Conservation (phyloP, 2,113 vertebrate genomes). For the Eidolon helvum region DNA sequence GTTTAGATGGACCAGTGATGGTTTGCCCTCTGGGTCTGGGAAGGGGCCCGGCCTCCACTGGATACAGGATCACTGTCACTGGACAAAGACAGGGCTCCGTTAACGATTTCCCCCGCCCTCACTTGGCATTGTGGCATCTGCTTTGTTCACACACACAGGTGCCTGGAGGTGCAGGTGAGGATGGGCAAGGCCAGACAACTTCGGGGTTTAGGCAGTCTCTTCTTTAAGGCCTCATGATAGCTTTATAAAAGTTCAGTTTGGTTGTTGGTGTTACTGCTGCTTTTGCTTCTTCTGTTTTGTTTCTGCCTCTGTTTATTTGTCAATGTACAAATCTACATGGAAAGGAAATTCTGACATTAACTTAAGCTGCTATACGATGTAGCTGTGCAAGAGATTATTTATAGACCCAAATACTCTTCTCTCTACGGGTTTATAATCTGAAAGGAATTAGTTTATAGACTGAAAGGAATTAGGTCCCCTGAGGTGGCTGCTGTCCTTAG, state of each 20-base stretch:
- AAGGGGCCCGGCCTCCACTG: not conserved
- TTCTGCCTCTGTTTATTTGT: not conserved
- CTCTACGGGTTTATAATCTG: constrained; percentile 26
- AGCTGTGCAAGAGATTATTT: not conserved
- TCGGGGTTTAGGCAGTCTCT: not conserved
- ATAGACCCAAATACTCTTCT: not conserved
- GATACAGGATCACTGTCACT: not conserved
- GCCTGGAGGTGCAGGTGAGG: not conserved
- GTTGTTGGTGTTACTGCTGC: not conserved
- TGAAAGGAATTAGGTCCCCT: not conserved
- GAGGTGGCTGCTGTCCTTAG: not conserved
- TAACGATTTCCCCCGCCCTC: not conserved
- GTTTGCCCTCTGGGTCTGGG: not conserved
- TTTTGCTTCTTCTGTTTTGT: not conserved
- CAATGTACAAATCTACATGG: not conserved
- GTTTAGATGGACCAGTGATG: not conserved
- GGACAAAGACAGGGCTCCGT: not conserved
- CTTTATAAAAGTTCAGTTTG: not conserved
- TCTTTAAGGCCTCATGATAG: not conserved
- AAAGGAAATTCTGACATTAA: constrained; percentile 36
- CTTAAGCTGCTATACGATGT: not conserved
- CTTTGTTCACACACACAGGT: not conserved
- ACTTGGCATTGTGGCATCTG: not conserved
- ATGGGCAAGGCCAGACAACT: not conserved
- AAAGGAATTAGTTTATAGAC: not conserved